These are phyloP conservation scores for Nyctibius grandis DNA, from an alignment of 2,797 vertebrate species.

Conservation along the genomic window DNA sequence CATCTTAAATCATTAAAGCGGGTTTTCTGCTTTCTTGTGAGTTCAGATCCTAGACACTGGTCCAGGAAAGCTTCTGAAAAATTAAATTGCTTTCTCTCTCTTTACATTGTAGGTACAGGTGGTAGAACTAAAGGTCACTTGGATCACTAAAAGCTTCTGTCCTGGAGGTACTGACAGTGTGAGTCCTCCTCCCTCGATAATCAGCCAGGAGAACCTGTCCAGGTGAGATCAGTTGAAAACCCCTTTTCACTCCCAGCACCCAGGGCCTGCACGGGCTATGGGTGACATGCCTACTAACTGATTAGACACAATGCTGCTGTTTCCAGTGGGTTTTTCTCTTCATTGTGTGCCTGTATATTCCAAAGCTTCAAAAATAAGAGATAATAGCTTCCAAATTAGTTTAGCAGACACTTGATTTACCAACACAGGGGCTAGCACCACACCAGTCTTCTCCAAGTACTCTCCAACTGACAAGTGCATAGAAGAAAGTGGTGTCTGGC, in stretches of 20 bases:
- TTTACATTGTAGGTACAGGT: constrained; percentile 85
- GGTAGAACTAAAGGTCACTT: constrained; percentile 93
- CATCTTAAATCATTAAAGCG: not conserved
- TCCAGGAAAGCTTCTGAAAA: not conserved
- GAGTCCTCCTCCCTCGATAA: constrained; percentile 90
- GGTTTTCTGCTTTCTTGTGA: not conserved
- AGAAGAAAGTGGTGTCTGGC: not conserved
- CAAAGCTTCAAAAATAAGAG: not conserved
- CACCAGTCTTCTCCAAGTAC: not conserved
- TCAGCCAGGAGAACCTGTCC: constrained; percentile 91
- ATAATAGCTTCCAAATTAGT: not conserved
- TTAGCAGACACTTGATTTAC: not conserved
- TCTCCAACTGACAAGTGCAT: not conserved
- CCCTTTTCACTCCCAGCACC: not conserved
- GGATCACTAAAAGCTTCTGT: constrained; percentile 98
- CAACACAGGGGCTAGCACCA: not conserved
- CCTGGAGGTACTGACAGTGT: constrained; percentile 94
- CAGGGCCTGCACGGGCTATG: not conserved
- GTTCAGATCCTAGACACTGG: not conserved
- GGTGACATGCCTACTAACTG: not conserved
- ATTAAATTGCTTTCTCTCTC: not conserved
- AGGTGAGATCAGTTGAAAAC: constrained; percentile 77
- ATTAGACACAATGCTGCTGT: not conserved
- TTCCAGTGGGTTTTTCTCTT: not conserved
- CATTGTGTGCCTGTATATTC: not conserved